Conservation (phyloP, 37 sponge, comb jelly and placozoan genomes). For the Trichoplax adhaerens region DNA sequence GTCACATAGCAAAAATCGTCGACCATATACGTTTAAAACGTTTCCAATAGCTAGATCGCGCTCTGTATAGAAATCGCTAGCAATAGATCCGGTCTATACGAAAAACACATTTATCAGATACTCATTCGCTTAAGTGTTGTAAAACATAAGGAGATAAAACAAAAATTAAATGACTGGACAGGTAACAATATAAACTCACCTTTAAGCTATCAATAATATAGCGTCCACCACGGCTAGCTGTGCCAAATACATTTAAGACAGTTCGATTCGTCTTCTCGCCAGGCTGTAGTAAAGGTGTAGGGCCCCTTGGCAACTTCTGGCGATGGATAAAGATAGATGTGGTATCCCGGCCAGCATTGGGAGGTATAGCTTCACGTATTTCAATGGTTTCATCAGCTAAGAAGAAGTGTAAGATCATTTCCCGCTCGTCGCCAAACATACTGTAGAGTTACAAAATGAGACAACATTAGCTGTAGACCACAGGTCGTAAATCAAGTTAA, state of each 20-base stretch:
- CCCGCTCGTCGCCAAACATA: conserved; percentile 84
- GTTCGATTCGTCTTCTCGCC: conserved; percentile 78
- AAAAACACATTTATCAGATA: background rate
- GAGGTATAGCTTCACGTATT: conserved; percentile 60
- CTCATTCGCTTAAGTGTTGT: background rate
- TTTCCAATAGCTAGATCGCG: conserved; percentile 51
- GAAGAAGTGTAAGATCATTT: conserved; percentile 84
- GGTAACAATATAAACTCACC: conserved; percentile 17
- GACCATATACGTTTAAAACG: conserved; percentile 65
- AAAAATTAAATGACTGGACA: background rate
- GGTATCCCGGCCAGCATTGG: conserved; percentile 85
- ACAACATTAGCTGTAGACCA: too few species aligned
- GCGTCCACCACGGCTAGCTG: conserved; percentile 81
- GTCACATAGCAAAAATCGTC: conserved; percentile 67
- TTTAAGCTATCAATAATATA: conserved; percentile 76
- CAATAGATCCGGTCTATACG: conserved; percentile 74
- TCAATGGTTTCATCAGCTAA: conserved; percentile 95
- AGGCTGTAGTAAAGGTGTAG: conserved; percentile 48
- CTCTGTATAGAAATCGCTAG: conserved; percentile 59
- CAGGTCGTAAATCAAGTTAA: too few species aligned
- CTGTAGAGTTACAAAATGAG: conserved; percentile 4
- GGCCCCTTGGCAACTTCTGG: conserved; percentile 49
- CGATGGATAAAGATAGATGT: conserved; percentile 74
- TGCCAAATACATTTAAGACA: conserved; percentile 95
- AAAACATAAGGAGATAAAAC: background rate